Conservation (phyloP, 2,113 vertebrate species). For the Scortum barcoo region DNA sequence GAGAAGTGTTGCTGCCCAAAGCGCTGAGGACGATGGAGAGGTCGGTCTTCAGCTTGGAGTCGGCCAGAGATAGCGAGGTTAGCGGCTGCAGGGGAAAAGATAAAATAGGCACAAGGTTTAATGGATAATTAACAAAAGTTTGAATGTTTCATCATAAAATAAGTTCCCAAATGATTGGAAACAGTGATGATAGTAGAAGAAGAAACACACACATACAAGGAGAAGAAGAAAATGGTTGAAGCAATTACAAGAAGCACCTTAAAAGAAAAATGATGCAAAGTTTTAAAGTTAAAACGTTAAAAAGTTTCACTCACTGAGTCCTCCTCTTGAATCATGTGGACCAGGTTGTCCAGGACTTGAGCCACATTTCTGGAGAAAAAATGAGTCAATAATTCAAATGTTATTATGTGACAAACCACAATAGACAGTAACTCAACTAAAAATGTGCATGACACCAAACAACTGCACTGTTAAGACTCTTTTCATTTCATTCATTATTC, state of each 20-base stretch:
- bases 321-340: conserved; percentile 98
- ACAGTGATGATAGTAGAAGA: neutral
- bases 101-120: neutral
- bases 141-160: neutral
- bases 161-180: neutral
- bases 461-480: neutral
- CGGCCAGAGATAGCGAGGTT: conserved; percentile 93
- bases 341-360: conserved; percentile 94
- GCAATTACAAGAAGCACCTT: neutral
- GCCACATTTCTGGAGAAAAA: conserved; percentile 89
- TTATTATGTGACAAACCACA: neutral
- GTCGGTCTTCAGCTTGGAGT: conserved; percentile 95
- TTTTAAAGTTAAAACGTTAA: neutral
- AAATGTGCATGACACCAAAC: neutral
- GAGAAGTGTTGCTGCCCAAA: conserved; percentile 94
- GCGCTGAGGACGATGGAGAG: conserved; percentile 96
- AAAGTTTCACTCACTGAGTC: conserved; percentile 90
- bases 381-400: neutral
- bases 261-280: neutral
- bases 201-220: neutral
- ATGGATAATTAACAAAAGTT: neutral
- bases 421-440: neutral
- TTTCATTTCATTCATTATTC: neutral
- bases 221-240: neutral
- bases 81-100: conserved; percentile 86